These are phyloP conservation scores for Erinaceus europaeus DNA, from an alignment of 2,113 vertebrate genomes.

Conservation along the genomic window DNA sequence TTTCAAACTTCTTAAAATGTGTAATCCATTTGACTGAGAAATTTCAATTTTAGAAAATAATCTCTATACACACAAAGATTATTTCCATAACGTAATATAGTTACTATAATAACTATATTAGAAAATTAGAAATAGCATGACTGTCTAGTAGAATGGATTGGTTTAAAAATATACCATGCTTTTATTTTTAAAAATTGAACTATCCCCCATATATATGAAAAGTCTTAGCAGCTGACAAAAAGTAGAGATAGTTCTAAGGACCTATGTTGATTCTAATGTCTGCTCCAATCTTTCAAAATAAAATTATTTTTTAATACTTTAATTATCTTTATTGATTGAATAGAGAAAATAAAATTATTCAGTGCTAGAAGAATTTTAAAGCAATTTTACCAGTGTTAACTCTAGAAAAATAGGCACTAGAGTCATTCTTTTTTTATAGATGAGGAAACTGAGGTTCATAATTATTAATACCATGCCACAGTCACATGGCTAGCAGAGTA, in stretches of 20 bases:
- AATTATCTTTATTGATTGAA: too few species aligned
- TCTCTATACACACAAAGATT: background rate
- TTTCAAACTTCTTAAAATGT: background rate
- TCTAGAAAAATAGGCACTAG: background rate
- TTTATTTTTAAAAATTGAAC: slow-evolving; percentile 11
- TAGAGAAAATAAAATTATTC: background rate
- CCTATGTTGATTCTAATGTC: background rate
- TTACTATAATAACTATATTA: too few species aligned
- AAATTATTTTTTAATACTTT: background rate
- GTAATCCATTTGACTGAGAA: background rate
- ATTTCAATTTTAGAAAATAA: slow-evolving; percentile 20
- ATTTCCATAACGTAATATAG: too few species aligned
- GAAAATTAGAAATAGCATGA: slow-evolving; percentile 3
- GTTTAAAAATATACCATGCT: background rate
- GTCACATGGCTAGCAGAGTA: background rate
- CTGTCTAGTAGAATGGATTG: background rate
- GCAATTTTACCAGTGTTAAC: background rate
- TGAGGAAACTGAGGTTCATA: background rate
- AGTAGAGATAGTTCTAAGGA: background rate
- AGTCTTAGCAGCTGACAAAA: background rate
- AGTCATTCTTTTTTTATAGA: background rate
- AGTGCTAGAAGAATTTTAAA: slow-evolving; percentile 11
- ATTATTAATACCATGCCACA: background rate
- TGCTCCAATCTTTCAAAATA: background rate
- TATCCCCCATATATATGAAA: background rate